Evolutionary conservation across 2,888 invertebrate species (phyloP).

Genomic region (Tenodera sinensis): DNA sequence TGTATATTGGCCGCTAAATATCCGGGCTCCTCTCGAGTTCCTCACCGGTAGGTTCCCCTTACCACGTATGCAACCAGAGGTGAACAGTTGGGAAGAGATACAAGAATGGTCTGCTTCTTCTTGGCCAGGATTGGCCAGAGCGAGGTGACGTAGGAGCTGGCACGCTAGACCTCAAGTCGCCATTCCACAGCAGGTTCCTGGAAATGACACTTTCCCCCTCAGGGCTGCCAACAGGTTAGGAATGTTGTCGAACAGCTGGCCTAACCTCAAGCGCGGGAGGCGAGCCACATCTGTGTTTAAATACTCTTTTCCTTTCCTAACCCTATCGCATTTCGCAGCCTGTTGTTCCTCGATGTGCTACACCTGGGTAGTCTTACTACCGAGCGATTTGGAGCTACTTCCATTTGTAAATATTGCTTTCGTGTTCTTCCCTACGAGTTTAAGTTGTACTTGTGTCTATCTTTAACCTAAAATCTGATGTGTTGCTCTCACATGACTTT

Average conservation of each 20-base stretch:
- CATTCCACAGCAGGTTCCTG: not conserved
- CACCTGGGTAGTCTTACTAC: too few species aligned
- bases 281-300: not conserved
- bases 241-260: not conserved
- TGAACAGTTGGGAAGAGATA: not conserved
- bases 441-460: too few species aligned
- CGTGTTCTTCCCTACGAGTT: too few species aligned
- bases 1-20: too few species aligned
- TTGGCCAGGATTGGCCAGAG: not conserved
- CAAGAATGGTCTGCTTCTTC: not conserved
- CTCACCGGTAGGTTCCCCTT: not conserved
- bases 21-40: too few species aligned
- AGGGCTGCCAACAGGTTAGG: not conserved
- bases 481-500: too few species aligned
- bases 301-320: not conserved
- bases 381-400: too few species aligned
- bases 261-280: not conserved
- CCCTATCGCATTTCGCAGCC: not conserved
- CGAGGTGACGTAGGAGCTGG: not conserved
- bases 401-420: too few species aligned
- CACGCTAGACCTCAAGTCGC: not conserved
- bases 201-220: not conserved
- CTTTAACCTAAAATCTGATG: too few species aligned
- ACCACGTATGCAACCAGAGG: not conserved
- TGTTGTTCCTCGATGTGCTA: too few species aligned